Evolutionary conservation across 2,113 vertebrate species (phyloP), one percentile per base, ranked within the genome.

Genomic region (Erinaceus europaeus): DNA sequence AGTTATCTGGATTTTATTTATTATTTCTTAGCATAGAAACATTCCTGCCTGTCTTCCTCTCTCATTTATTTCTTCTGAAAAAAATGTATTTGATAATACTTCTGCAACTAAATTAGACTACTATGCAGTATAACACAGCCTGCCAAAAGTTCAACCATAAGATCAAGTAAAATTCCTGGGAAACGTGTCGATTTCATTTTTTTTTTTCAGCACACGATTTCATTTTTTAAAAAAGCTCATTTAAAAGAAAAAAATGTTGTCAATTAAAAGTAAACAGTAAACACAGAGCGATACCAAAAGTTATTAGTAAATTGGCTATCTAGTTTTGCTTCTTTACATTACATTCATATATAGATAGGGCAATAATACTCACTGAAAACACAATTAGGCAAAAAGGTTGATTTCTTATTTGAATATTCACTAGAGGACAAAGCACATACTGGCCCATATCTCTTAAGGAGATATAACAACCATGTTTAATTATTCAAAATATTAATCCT

Each of bases 331-430:
- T 90, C 81, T 92, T 93, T 74, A 90, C 61, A 90, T 85, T 88
- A 94, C 32, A 92, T 69, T 91, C 72, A 89, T 69, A 89, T 74
- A 81, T 93, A 84, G 73, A 84, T 9, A 79, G 40, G 44, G 48
- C 61, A 84, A 52, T 79, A 69, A 88, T 65, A 90, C 55, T 94
- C 90, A 88, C 91, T 90, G 86, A 94, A 83, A 91, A 93, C 61
- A 91, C 84, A 89, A 91, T 81, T 90, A 94, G 74, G 59, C 78
- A 94, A 92, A 94, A 94, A 95, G 90, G 90, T 84, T 90, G 93
- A 94, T 93, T 93, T 91, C 85, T 91, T 80, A 94, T 95, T 91
- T 95, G 93, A 94, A 94, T 94, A 94, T 90, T 94, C 85, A 94
- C 90, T 90, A 90, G 75, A 73, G 88, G 52, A 88, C 71, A 95